Base-by-base conservation (phyloP, 2,113 vertebrate species). In the Eupsittula cactorum region DNA sequence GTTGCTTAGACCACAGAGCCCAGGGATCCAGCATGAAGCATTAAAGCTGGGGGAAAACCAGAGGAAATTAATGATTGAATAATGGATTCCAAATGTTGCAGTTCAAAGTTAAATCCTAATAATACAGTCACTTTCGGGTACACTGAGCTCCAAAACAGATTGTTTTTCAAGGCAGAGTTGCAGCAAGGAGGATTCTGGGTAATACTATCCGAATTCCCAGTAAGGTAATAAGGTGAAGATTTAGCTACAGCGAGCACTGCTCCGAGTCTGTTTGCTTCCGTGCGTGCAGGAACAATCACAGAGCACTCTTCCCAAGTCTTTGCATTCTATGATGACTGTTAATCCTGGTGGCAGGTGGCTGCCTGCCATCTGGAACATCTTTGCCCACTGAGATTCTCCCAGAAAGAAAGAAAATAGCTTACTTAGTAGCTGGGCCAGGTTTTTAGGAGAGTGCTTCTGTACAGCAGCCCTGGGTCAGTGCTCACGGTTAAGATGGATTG, bases 61-160 rank as follows among this genome's bases (percentile, higher is more conserved):
- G 93, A 94, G 93, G 94, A 94, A 91, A 95, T 96, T 92, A 96
- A 93, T 86, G 95, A 92, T 90, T 79, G 73, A 86, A 94, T 96
- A 97, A 97, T 96, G 92, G 90, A 24, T 96, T 95, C 96, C 96
- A 97, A 96, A 97, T 97, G 95, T 88, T 90, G 93, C 74, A 79
- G 84, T 96, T 97, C 94, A 91, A 96, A 96, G 94, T 88, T 28
- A 95, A 96, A 86, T 47, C 93, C 93, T 88, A 91, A 94, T 94
- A 95, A 95, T 49, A 85, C 93, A 79, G 92, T 80, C 92, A 94
- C 90, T 96, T 90, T 65, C 77, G 78, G 96, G 88, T 95, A 93
- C 60, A 69, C 63, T 16, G 73, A 86, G 93, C 90, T 94, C 94
- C 95, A 94, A 90, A 93, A 62, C 67, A 90, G 95, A 97, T 92